Base-by-base conservation (phyloP, 2,113 vertebrate genomes). In the Talpa occidentalis region DNA sequence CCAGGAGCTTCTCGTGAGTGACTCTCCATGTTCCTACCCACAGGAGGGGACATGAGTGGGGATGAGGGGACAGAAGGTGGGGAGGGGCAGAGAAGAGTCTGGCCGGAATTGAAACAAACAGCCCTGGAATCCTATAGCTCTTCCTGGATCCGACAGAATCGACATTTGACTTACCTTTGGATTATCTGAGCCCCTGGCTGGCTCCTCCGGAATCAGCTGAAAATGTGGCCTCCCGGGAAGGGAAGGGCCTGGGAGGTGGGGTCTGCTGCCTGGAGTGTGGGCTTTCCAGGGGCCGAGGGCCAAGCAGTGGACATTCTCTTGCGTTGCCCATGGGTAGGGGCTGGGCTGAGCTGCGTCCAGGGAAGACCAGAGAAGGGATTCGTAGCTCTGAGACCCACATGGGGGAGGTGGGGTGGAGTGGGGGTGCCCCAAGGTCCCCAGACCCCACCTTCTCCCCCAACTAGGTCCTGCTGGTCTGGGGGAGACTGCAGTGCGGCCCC, bases 401-500 rank as follows among this genome's bases (percentile, higher is more conserved):
- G 47, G 0, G 30, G 49, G 52, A 30, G 77, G 62, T 1, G 2
- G 79, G 78, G 10, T 82, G 28, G n/a, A 8, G 3, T 4, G 3
- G 28, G n/a, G 62, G 26, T 37, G 32, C 80, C 70, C 70, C 15
- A 22, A 11, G n/a, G 24, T 54, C 73, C 8, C 64, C 49, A 15
- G 15, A 47, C 17, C 14, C 22, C n/a, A 52, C n/a, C 76, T 35
- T 24, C 19, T 74, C 72, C 82, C 47, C 72, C 67, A 22, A 74
- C 30, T 30, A 35, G 59, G 40, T 79, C 72, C 93, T 14, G 26
- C 94, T 90, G 89, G 96, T 94, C 96, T 95, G 93, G 86, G 96
- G 96, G 96, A 95, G 83, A 37, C 96, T 90, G 95, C 95, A 94
- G 73, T 94, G 78, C 67, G 5, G 91, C 72, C 95, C 96, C 93